Evolutionary conservation across 2,888 invertebrate species (phyloP), one percentile per base, ranked within the genome.

Genomic region (Ennomos erosarius): DNA sequence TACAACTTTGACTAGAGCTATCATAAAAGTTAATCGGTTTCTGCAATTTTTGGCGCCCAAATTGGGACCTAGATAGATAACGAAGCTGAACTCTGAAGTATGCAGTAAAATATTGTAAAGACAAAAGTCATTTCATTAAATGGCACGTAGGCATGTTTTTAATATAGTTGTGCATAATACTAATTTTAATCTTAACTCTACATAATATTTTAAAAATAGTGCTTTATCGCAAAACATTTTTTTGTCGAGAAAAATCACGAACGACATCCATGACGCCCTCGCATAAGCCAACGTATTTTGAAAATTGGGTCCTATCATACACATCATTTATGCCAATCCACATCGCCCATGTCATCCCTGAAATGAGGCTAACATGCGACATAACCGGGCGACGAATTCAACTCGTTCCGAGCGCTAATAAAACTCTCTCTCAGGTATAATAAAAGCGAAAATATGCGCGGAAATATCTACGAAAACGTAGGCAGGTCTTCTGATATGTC

Each of bases 351-450:
- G 10, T 39, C 33, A 53, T 40, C 44, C 43, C 11, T 16, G 9
- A 46, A 59, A 46, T 35, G 59, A 26, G 47, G 38, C 13, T 53
- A 34, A 3, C 34, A 35, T 11, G 46, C 55, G 46, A 46, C 44
- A 37, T 10, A 9, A 36, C 45, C 16, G 54, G 26, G 43, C 39
- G 58, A 44, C 49, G 35, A 53, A 50, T 59, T 33, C 42, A 51
- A 60, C 59, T 37, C 59, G 54, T 60, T 55, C 47, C 42, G 9
- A 8, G 10, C 37, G 38, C 34, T 51, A 60, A 60, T 60, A 60
- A 60, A 60, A 55, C 36, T 38, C 55, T 55, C 59, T 55, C 59
- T 11, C 51, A 51, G 10, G 55, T 46, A 55, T 43, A 47, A 60
- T 60, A 59, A 42, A 52, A 35, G 9, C 37, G 53, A 40, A 53